Evolutionary conservation across 92 coral and sea anemone species (phyloP), one percentile per base, ranked within the genome.

Genomic region (Umimayanthus chanpuru): DNA sequence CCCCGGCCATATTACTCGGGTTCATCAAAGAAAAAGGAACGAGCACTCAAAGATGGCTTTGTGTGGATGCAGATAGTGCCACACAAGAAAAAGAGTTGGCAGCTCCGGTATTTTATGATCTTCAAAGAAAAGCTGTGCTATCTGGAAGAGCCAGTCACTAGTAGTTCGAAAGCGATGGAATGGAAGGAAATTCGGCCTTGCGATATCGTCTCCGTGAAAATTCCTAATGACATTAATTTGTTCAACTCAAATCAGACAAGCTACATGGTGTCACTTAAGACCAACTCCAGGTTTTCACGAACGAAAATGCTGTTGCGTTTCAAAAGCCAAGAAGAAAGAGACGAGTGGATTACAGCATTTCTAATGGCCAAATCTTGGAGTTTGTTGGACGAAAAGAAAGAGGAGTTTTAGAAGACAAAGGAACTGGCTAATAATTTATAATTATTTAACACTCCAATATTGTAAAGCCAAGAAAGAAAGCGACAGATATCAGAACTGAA

Each of bases 61-160:
- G 87, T 83, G 2, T 83, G 78, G 87, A 83, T 83, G 87, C 87
- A 83, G 43, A 71, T 29, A 25, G 43, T 83, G 26, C 77, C 87
- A 36, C 56, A 83, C 61, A 83, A 44, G 87, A 83, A 44, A 83
- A 83, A 70, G 28, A 70, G 87, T 50, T 83, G 87, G 87, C 87
- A 83, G 9, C 87, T 83, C 14, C 87, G 87, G 21, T 83, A 83
- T 47, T 72, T 83, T 10, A 83, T 67, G 87, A 73, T 83, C 65
- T 83, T 83, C 47, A 83, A 83, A 68, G 87, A 83, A 32, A 83
- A 83, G 41, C 77, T 83, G 41, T 83, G 87, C 78, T 83, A 83
- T 32, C 77, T 83, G 5, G 78, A 83, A 50, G 87, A 83, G 8
- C 77, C 78, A 83, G 26, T 28, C 7, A 68, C 77, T 0, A 29